Percentiles rank a stretch among this genome's conserved stretches.
Evolutionary conservation across 2,113 vertebrate species (phyloP).

Genomic region (Craseonycteris thonglongyai): DNA sequence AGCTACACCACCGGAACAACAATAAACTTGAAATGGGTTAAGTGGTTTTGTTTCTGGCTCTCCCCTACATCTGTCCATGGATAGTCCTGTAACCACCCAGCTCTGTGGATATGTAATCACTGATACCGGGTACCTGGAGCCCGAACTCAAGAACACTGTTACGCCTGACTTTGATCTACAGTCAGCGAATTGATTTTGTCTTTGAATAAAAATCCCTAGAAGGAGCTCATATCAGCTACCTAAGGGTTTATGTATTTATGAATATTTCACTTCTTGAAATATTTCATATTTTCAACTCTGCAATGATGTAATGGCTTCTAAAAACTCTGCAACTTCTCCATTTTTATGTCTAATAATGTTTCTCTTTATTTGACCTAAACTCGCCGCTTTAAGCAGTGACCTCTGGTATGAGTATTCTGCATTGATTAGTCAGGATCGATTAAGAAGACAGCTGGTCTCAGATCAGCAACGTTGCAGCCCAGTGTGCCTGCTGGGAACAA

Average conservation of each 20-base stretch:
- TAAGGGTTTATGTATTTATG: not conserved
- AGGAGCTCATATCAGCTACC: not conserved
- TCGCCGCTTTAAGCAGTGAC: slow-evolving; percentile 33
- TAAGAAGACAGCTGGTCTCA: slow-evolving; percentile 51
- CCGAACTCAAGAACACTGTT: not conserved
- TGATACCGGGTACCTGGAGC: not conserved
- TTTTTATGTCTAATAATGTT: slow-evolving; percentile 23
- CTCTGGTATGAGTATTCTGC: slow-evolving; percentile 36
- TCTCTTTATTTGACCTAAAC: slow-evolving; percentile 29
- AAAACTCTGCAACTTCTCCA: not conserved
- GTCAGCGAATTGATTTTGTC: not conserved
- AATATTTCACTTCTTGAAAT: slow-evolving; percentile 15
- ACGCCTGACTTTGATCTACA: not conserved
- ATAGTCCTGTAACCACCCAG: not conserved
- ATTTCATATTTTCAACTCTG: not conserved
- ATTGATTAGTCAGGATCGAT: slow-evolving; percentile 27
- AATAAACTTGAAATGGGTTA: slow-evolving; percentile 77
- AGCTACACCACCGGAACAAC: slow-evolving; percentile 73
- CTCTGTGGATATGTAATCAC: not conserved
- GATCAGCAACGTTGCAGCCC: not conserved
- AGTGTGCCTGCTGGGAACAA: slow-evolving; percentile 24
- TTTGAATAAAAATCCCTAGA: not conserved
- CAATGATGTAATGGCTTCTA: not conserved
- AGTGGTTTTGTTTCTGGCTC: slow-evolving; percentile 67
- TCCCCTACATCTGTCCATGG: slow-evolving; percentile 5